Evolutionary conservation across 2,888 invertebrate genomes (phyloP).

Genomic region (Heliconius ismenius): DNA sequence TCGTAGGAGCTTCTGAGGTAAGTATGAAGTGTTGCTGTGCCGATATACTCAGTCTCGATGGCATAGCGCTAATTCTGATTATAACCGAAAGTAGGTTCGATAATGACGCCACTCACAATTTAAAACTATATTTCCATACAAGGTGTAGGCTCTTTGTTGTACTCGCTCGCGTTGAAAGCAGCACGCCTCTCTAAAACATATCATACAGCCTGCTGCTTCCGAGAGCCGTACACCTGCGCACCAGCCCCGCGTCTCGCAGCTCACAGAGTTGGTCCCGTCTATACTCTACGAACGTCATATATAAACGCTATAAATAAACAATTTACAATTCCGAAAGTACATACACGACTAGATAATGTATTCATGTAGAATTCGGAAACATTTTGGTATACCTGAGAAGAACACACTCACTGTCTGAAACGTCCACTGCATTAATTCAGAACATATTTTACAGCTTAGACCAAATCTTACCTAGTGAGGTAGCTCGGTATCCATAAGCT

Average conservation of each 20-base stretch:
- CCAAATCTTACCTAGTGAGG: slow-evolving; percentile 79
- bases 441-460: slow-evolving; percentile 74
- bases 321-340: slow-evolving; percentile 81
- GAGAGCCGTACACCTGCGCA: slow-evolving; percentile 65
- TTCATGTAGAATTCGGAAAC: slow-evolving; percentile 82
- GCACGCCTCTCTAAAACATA: slow-evolving; percentile 79
- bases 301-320: slow-evolving; percentile 77
- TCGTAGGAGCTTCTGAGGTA: slow-evolving; percentile 72
- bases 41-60: slow-evolving; percentile 38
- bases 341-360: slow-evolving; percentile 82
- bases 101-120: slow-evolving; percentile 56
- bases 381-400: slow-evolving; percentile 78
- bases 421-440: slow-evolving; percentile 60
- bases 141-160: slow-evolving; percentile 72
- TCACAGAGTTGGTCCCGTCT: slow-evolving; percentile 79
- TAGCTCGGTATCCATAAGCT: slow-evolving; percentile 73
- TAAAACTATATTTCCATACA: slow-evolving; percentile 42
- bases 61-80: slow-evolving; percentile 41
- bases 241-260: slow-evolving; percentile 61
- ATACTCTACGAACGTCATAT: slow-evolving; percentile 70
- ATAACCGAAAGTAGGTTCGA: slow-evolving; percentile 72
- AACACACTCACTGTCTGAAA: slow-evolving; percentile 50
- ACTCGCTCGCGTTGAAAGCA: slow-evolving; percentile 69
- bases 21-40: slow-evolving; percentile 50
- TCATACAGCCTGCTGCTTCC: slow-evolving; percentile 74